Evolutionary conservation across 2,797 vertebrate genomes (phyloP).

Genomic region (Phalloptychus januarius): DNA sequence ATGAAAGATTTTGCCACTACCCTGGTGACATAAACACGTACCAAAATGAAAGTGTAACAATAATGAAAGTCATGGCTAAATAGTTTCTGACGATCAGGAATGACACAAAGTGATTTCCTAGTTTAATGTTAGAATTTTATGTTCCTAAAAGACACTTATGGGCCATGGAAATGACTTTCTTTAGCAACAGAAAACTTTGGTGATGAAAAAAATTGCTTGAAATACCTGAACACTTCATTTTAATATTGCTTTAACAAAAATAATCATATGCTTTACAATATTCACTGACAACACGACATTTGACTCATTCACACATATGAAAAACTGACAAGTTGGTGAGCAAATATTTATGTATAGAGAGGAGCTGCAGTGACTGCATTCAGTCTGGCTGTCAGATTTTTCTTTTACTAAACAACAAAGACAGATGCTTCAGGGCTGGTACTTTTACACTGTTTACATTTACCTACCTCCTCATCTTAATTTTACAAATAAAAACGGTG

Average conservation of each 20-base stretch:
- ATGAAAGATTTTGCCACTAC: conserved; percentile 32
- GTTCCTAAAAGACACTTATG: conserved; percentile 45
- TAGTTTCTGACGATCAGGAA: conserved; percentile 25
- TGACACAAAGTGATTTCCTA: conserved; percentile 9
- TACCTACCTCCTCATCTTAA: conserved; percentile 29
- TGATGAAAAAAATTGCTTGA: conserved; percentile 60
- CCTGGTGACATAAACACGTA: conserved; percentile 51
- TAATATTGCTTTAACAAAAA: conserved; percentile 77
- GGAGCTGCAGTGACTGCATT: conserved; percentile 37
- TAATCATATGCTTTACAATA: conserved; percentile 67
- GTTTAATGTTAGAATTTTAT: conserved; percentile 20
- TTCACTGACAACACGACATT: conserved; percentile 59
- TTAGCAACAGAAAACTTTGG: conserved; percentile 69
- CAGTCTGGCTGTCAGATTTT: conserved; percentile 23
- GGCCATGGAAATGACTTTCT: conserved; percentile 39
- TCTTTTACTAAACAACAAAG: conserved; percentile 37
- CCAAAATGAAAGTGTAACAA: conserved; percentile 43
- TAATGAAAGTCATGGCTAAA: conserved; percentile 24
- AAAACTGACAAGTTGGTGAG: conserved; percentile 57
- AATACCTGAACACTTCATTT: conserved; percentile 66
- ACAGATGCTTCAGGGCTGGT: conserved; percentile 57
- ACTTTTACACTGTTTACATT: conserved; percentile 60
- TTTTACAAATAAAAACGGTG: conserved; percentile 56
- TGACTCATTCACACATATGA: conserved; percentile 50
- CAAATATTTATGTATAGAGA: conserved; percentile 53